Evolutionary conservation across 2,797 vertebrate genomes (phyloP).

Genomic region (Clamator glandarius): DNA sequence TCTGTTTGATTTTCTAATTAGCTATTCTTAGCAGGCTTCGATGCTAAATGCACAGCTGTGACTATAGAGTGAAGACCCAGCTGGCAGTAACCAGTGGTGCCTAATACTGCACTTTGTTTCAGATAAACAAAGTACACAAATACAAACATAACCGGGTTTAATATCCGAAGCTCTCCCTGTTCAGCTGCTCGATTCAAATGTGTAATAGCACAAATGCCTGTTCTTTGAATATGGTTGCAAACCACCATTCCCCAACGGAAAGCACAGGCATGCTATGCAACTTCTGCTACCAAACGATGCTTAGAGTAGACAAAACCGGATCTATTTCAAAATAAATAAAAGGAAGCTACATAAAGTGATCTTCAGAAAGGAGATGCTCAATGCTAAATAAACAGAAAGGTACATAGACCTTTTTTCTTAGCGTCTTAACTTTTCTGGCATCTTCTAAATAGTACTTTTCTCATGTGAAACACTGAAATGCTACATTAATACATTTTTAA

Average conservation of each 20-base stretch:
- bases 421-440: neutral
- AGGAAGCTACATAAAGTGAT: neutral
- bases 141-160: slow-evolving; percentile 67
- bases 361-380: neutral
- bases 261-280: slow-evolving; percentile 3
- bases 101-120: slow-evolving; percentile 87
- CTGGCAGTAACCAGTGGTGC: slow-evolving; percentile 90
- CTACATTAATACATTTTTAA: neutral
- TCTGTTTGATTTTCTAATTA: slow-evolving; percentile 71
- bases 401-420: neutral
- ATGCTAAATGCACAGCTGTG: slow-evolving; percentile 88
- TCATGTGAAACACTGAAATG: neutral
- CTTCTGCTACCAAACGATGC: neutral
- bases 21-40: slow-evolving; percentile 75
- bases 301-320: neutral
- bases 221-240: slow-evolving; percentile 32
- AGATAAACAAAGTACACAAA: slow-evolving; percentile 79
- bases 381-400: neutral
- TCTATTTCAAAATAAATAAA: slow-evolving; percentile 14
- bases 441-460: neutral
- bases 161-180: slow-evolving; percentile 42
- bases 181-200: slow-evolving; percentile 57
- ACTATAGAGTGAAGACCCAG: slow-evolving; percentile 77
- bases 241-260: neutral
- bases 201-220: slow-evolving; percentile 37